phyloP scores from a whole-genome alignment of 2,888 invertebrate species.

The Fragum fragum region DNA sequence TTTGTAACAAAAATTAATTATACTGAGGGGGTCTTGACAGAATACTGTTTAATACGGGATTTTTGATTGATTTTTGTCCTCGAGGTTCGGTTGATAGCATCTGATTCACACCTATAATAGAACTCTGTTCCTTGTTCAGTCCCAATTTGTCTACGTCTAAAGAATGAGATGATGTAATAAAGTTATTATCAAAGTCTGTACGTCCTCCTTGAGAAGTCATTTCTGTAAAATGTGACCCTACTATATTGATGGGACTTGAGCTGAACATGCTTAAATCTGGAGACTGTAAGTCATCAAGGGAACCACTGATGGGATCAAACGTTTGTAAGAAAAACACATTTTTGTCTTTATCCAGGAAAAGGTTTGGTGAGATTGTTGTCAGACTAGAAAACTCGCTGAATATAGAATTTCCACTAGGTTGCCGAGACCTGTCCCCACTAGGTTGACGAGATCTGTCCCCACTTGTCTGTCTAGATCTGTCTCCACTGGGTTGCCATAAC shows the following conservation, averaged over 20 bases:
- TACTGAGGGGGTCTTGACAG: constrained; percentile 18
- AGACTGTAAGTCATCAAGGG: constrained; percentile 9
- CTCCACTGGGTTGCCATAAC: background rate
- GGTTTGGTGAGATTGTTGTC: constrained; percentile 44
- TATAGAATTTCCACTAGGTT: constrained; percentile 57
- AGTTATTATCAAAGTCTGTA: constrained; percentile 8
- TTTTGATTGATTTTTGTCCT: constrained; percentile 13
- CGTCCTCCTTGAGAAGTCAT: background rate
- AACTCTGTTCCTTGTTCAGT: background rate
- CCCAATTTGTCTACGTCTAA: background rate
- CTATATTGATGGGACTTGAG: constrained; percentile 16
- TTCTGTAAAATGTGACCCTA: background rate
- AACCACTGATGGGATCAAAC: constrained; percentile 14
- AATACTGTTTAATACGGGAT: constrained; percentile 30
- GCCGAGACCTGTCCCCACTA: constrained; percentile 54
- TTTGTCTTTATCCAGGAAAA: constrained; percentile 53
- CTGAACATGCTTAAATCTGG: constrained; percentile 17
- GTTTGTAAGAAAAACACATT: constrained; percentile 50
- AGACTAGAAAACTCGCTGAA: constrained; percentile 50
- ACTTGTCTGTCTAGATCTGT: constrained; percentile 24
- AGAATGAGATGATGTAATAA: background rate
- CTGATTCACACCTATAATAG: background rate
- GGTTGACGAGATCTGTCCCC: constrained; percentile 30
- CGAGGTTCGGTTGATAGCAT: background rate
- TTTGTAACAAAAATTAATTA: background rate